phyloP scores from a whole-genome alignment of 2,888 invertebrate genomes.

The Nowickia ferox region DNA sequence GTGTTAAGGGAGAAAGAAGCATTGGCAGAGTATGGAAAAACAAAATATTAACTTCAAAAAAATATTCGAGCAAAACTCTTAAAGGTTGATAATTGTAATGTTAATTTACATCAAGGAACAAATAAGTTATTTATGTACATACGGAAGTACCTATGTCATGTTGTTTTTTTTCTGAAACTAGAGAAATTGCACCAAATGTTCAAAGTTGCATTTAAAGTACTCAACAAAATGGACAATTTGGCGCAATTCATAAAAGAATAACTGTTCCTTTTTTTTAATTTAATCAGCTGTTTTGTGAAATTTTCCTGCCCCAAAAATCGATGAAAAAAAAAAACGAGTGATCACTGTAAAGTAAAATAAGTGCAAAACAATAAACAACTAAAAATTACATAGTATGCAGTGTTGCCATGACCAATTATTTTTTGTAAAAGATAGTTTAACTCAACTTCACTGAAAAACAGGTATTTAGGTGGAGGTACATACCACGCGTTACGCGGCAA shows the following conservation, averaged over 20 bases:
- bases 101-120: too few relatives aligned
- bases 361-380: background rate
- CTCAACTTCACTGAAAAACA: too few relatives aligned
- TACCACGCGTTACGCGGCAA: too few relatives aligned
- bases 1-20: slow-evolving; percentile 26
- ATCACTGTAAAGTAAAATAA: background rate
- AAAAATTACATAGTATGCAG: background rate
- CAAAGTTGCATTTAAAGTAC: background rate
- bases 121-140: background rate
- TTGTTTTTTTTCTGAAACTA: background rate
- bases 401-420: background rate
- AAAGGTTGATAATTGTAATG: too few relatives aligned
- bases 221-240: background rate
- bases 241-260: slow-evolving; percentile 14
- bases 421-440: too few relatives aligned
- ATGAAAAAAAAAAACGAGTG: background rate
- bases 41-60: too few relatives aligned
- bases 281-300: slow-evolving; percentile 55
- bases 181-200: background rate
- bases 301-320: slow-evolving; percentile 2
- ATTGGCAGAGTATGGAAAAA: too few relatives aligned
- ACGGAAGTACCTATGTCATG: background rate
- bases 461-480: too few relatives aligned
- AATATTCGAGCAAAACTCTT: too few relatives aligned
- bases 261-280: background rate